phyloP scores from a whole-genome alignment of 2,113 vertebrate species.

The Hypomesus transpacificus region DNA sequence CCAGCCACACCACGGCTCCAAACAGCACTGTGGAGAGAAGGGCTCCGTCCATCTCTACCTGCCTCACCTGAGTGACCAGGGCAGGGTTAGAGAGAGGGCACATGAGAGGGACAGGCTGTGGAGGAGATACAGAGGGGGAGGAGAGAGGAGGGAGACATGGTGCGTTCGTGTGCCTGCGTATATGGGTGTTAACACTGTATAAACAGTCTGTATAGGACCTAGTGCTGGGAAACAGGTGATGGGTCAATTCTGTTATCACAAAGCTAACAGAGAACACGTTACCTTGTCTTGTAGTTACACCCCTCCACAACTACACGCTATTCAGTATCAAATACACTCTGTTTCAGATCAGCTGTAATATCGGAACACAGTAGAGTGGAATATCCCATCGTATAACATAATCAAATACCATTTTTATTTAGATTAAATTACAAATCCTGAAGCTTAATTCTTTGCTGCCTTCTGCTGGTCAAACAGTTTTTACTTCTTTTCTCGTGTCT shows the following conservation, averaged over 20 bases:
- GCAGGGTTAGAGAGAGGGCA: background rate
- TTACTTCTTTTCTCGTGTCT: too few species aligned
- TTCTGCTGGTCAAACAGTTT: too few species aligned
- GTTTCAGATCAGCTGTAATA: too few species aligned
- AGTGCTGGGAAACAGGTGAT: background rate
- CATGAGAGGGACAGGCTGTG: background rate
- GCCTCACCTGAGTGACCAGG: background rate
- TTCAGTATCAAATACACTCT: too few species aligned
- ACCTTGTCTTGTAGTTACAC: background rate
- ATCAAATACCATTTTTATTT: too few species aligned
- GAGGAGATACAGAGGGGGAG: background rate
- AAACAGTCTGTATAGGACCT: background rate
- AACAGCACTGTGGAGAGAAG: slow-evolving; percentile 29
- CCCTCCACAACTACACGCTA: too few species aligned
- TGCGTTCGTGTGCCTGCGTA: background rate
- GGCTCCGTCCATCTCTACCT: slow-evolving; percentile 28
- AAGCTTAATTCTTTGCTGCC: too few species aligned
- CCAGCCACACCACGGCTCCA: slow-evolving; percentile 35
- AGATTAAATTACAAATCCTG: too few species aligned
- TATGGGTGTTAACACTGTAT: background rate
- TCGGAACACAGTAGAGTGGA: background rate
- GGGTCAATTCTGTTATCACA: background rate
- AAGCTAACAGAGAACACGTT: background rate
- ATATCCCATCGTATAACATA: too few species aligned
- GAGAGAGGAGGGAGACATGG: background rate